Base-by-base conservation (phyloP, 2,888 invertebrate species). In the Amiota communis region DNA sequence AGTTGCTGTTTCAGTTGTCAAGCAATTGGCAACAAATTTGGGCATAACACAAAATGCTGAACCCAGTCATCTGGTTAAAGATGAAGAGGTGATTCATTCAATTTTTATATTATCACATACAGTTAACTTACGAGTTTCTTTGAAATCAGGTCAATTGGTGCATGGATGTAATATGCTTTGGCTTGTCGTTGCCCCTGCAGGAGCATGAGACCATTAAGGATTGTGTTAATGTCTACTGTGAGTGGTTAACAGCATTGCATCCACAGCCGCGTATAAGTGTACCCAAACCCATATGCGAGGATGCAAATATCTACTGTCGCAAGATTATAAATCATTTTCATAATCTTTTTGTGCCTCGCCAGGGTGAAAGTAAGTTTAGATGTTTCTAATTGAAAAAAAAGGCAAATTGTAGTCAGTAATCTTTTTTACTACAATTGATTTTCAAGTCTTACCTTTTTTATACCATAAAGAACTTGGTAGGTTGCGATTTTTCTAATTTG, bases 131-230 rank as follows among this genome's bases (percentile, higher is more conserved):
- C 12, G 12, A 23, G 10, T 51, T 17, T 36, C 4, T 36, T 6
- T 6, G 36, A 36, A 36, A 63, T 48, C 83, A 97, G 96, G 97
- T 98, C 67, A 93, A 94, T 87, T 95, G 95, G 95, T 95, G 95
- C 75, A 93, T 95, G 91, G 95, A 95, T 90, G 95, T 95, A 13
- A 94, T 98, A 76, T 96, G 98, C 84, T 98, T 94, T 90, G 98
- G 98, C 0, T 91, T 99, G 6, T 96, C 97, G 13, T 91, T 98
- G 63, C 97, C 98, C 0, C 90, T 98, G 65, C 92, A 93, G 51
- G 98, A 98, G 90, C 97, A 98, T 88, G 98, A 98, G 83, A 96
- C 97, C 0, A 95, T 98, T 70, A 94, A 97, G 78, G 98, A 98
- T 89, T 98, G 98, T 89, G 98, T 98, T 59, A 96, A 96, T 88